phyloP scores from a whole-genome alignment of 2,113 vertebrate genomes.

The Microtus oregoni region DNA sequence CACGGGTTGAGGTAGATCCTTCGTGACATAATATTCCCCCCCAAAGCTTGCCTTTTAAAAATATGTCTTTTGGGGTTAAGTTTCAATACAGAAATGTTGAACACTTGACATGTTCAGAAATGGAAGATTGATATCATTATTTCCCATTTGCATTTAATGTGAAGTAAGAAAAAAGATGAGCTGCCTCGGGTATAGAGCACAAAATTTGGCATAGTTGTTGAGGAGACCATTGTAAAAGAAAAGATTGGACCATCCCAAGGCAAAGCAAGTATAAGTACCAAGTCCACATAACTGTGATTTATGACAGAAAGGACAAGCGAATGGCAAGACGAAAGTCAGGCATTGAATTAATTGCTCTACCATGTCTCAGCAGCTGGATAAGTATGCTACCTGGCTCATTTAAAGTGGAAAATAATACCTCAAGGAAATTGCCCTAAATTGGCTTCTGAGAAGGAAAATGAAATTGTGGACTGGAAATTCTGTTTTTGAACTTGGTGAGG shows the following conservation, averaged over 20 bases:
- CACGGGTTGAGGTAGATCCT: neutral
- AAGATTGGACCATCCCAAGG: conserved; percentile 52
- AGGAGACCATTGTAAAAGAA: conserved; percentile 29
- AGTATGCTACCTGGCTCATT: neutral
- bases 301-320: conserved; percentile 36
- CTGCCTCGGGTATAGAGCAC: conserved; percentile 25
- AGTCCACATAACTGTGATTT: conserved; percentile 63
- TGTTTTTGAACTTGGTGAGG: conserved; percentile 22
- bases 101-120: neutral
- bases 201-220: conserved; percentile 49
- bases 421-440: conserved; percentile 61
- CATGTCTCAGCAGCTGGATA: neutral
- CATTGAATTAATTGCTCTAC: conserved; percentile 44
- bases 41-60: neutral
- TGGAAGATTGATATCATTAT: conserved; percentile 64
- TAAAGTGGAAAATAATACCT: conserved; percentile 45
- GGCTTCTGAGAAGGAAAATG: conserved; percentile 1
- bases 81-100: neutral
- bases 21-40: neutral
- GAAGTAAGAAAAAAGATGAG: conserved; percentile 36
- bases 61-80: neutral
- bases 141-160: conserved; percentile 64
- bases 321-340: conserved; percentile 48
- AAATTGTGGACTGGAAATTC: conserved; percentile 49
- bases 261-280: conserved; percentile 61